phyloP scores from a whole-genome alignment of 2,797 vertebrate species.

The Phoxinus dragarum region DNA sequence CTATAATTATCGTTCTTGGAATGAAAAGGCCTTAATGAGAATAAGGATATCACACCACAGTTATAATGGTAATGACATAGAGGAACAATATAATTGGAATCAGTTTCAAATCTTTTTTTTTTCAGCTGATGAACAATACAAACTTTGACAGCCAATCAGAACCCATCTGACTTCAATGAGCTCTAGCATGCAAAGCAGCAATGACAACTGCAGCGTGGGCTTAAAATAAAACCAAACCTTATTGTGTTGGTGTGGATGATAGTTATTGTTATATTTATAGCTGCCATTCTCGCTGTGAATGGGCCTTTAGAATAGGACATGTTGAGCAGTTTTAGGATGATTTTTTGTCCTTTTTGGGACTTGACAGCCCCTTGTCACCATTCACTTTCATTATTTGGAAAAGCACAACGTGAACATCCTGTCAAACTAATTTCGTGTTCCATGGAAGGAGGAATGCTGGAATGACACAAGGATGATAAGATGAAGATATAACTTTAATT shows the following conservation, averaged over 20 bases:
- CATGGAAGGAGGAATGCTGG: not conserved
- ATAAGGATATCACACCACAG: not conserved
- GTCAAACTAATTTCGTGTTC: not conserved
- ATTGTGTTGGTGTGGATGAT: not conserved
- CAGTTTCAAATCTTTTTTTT: not conserved
- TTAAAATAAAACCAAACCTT: not conserved
- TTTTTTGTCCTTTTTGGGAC: not conserved
- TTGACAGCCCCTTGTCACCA: not conserved
- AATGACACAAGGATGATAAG: not conserved
- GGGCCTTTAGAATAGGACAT: not conserved
- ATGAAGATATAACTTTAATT: not conserved
- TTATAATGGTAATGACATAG: not conserved
- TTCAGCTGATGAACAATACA: not conserved
- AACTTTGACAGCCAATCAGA: conserved; percentile 4
- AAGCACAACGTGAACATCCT: not conserved
- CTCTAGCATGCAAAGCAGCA: not conserved
- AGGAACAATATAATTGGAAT: not conserved
- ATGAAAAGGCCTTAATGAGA: not conserved
- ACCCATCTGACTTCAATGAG: not conserved
- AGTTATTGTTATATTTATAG: not conserved
- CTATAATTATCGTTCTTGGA: not conserved
- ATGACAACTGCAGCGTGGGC: not conserved
- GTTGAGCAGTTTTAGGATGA: not conserved
- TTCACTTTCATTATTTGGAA: not conserved
- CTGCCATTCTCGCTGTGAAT: not conserved